phyloP scores from a whole-genome alignment of 1,140 invertebrate genomes.

The Asbolus verrucosus region DNA sequence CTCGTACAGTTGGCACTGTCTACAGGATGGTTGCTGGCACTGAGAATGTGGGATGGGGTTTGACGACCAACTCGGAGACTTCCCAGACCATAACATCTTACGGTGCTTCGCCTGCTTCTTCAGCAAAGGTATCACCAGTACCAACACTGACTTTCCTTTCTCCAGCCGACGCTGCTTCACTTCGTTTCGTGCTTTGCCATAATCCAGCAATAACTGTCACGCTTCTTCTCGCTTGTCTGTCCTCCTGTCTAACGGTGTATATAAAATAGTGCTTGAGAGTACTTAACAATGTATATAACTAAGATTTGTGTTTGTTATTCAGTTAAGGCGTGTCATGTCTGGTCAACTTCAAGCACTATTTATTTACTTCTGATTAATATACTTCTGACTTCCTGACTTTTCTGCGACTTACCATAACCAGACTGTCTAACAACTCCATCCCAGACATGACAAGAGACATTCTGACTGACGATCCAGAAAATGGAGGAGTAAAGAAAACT shows the following conservation, averaged over 20 bases:
- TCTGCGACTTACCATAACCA: conserved; percentile 36
- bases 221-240: conserved; percentile 20
- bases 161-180: conserved; percentile 32
- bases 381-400: conserved; percentile 33
- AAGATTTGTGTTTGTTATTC: conserved; percentile 3
- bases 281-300: conserved; percentile 36
- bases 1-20: conserved; percentile 79
- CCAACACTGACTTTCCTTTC: conserved; percentile 55
- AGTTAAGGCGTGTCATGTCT: conserved; percentile 54
- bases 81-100: conserved; percentile 62
- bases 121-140: conserved; percentile 66
- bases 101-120: conserved; percentile 64
- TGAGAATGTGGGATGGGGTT: conserved; percentile 78
- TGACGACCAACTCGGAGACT: conserved; percentile 74
- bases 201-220: conserved; percentile 30
- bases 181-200: conserved; percentile 1
- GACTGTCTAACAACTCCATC: conserved; percentile 36
- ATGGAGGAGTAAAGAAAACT: conserved; percentile 1
- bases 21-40: conserved; percentile 82
- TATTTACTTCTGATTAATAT: conserved; percentile 39
- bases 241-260: conserved; percentile 6
- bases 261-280: conserved; percentile 55
- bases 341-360: conserved; percentile 56
- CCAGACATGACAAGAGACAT: conserved; percentile 57
- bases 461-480: conserved; percentile 26